Evolutionary conservation across 2,888 invertebrate species (phyloP).

Genomic region (Tuberolachnus salignus): DNA sequence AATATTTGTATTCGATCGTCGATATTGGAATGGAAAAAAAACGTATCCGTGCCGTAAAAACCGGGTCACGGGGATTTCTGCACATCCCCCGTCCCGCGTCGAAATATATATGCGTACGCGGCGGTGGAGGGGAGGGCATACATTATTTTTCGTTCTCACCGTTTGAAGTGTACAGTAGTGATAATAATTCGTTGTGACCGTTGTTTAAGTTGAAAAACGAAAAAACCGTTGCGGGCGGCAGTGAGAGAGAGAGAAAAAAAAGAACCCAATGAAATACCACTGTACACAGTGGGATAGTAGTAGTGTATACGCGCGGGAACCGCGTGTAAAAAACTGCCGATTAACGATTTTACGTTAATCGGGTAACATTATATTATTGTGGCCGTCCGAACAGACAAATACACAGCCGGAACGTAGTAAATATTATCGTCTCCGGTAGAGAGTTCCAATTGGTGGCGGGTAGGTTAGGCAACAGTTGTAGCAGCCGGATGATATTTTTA

Average conservation of each 20-base stretch:
- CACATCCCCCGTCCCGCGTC: too few species aligned
- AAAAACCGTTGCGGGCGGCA: conserved; percentile 9
- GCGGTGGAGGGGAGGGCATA: too few species aligned
- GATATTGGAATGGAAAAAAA: too few species aligned
- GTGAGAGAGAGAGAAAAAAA: background rate
- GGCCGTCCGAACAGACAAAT: too few species aligned
- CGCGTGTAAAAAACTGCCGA: background rate
- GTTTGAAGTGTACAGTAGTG: background rate
- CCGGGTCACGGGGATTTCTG: too few species aligned
- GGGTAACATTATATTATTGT: background rate
- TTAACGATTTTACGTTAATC: conserved; percentile 33
- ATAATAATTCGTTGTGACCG: conserved; percentile 22
- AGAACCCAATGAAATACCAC: background rate
- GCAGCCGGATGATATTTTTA: conserved; percentile 3
- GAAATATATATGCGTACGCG: too few species aligned
- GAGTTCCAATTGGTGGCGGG: too few species aligned
- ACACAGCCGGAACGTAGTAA: background rate
- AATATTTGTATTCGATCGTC: too few species aligned
- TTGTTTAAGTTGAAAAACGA: conserved; percentile 9
- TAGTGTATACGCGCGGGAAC: conserved; percentile 1
- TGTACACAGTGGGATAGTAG: too few species aligned
- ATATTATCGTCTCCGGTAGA: background rate
- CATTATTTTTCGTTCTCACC: conserved; percentile 3
- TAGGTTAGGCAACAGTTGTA: too few species aligned
- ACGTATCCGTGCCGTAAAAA: too few species aligned